Evolutionary conservation across 2,888 invertebrate species (phyloP), one percentile per base, ranked within the genome.

Genomic region (Resseliella maxima): DNA sequence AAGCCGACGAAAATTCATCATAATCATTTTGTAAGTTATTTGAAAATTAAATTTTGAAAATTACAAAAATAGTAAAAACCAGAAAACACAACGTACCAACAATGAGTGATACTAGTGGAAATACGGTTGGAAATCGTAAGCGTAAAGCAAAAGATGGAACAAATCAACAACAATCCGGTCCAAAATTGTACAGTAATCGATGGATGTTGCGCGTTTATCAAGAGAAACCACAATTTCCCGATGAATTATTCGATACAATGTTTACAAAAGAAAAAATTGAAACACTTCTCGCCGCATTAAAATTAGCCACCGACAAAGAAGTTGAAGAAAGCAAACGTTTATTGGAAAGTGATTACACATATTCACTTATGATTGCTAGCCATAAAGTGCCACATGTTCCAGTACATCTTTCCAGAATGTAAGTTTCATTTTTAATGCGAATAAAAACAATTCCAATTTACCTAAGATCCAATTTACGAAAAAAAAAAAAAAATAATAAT

Each of bases 371-470:
- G 89, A 88, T 93, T 31, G 90, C 89, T 12, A 90, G 90, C 24
- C 89, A 92, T 6, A 92, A 91, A 89, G 89, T 92, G 35, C 92
- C 92, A 0, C 89, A 90, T 87, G 89, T 90, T 54, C 90, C 92
- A n/a, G 88, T 89, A 5, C 90, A 90, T 87, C 89, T 91, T 64
- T 88, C 92, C 85, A 89, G 92, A 88, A 89, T 92, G 90, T 92
- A 89, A 89, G 91, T 89, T 36, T n/a, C n/a, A n/a, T n/a, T n/a
- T n/a, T n/a, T n/a, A n/a, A n/a, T n/a, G n/a, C n/a, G n/a, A n/a
- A n/a, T n/a, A n/a, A n/a, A n/a, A n/a, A n/a, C n/a, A n/a, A n/a
- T n/a, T n/a, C n/a, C n/a, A n/a, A n/a, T n/a, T n/a, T n/a, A n/a
- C n/a, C n/a, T n/a, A n/a, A n/a, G n/a, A n/a, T n/a, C 18, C 54